Conservation (phyloP, 2,888 invertebrate species). For the Microdon myrmicae region DNA sequence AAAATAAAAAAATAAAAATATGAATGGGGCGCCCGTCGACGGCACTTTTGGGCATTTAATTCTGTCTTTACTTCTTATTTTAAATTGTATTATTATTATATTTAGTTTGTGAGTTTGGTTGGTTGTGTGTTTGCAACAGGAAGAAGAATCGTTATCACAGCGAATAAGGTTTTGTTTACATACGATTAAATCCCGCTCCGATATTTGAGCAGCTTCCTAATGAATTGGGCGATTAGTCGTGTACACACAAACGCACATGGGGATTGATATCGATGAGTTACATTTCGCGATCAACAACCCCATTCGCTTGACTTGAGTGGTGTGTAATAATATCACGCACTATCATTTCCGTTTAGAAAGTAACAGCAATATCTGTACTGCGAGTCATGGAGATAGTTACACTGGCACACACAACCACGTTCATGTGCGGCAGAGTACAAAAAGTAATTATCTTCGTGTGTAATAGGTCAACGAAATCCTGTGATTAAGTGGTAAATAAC, state of each 20-base stretch:
- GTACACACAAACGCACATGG: neutral
- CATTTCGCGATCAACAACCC: conserved; percentile 9
- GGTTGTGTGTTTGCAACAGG: conserved; percentile 22
- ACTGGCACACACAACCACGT: neutral
- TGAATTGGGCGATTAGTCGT: conserved; percentile 16
- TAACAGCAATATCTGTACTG: conserved; percentile 5
- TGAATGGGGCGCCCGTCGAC: conserved; percentile 39
- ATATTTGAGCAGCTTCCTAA: conserved; percentile 35
- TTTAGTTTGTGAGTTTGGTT: too few species aligned
- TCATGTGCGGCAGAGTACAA: too few species aligned
- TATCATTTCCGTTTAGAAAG: conserved; percentile 28
- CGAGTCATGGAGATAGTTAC: neutral
- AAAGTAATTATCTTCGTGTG: too few species aligned
- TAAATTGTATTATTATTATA: neutral
- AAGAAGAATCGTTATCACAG: conserved; percentile 37
- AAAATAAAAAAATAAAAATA: conserved; percentile 17
- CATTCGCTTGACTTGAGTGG: conserved; percentile 8
- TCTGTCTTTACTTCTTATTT: conserved; percentile 21
- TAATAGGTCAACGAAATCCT: too few species aligned
- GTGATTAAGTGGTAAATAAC: too few species aligned
- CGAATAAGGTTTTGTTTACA: conserved; percentile 19
- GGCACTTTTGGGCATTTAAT: too few species aligned
- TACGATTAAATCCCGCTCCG: conserved; percentile 21
- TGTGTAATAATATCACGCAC: conserved; percentile 5
- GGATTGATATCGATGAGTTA: too few species aligned